Evolutionary conservation across 2,797 vertebrate genomes (phyloP), one percentile per base, ranked within the genome.

Genomic region (Lerista edwardsae): DNA sequence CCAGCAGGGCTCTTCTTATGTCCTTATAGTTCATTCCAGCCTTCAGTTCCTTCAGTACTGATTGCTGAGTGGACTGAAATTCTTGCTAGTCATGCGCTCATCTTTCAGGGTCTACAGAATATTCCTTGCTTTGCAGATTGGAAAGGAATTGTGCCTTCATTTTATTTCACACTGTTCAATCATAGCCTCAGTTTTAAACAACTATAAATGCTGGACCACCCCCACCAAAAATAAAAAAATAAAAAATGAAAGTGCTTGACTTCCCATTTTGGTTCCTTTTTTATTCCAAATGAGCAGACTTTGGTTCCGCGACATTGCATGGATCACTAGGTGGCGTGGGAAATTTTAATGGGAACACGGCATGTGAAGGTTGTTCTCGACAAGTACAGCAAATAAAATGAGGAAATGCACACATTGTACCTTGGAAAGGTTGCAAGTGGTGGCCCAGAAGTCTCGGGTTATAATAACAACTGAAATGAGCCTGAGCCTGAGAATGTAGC

Each of bases 391-490:
- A 95, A 96, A 96, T 91, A 95, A 92, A 96, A 90, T 36, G 89
- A 93, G 94, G 95, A 95, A 96, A 89, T 91, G 94, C 89, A 94
- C 94, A 94, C 88, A 93, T 82, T 93, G 95, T 94, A 93, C 93
- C 90, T 94, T 93, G 78, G 94, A 94, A 95, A 95, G 92, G 90
- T 93, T 92, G 92, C 81, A 80, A 85, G 90, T 90, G 85, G 86
- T 91, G 93, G 94, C 80, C 2, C 91, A 90, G 67, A 91, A 92
- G 90, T 87, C 93, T 92, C 90, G 93, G 95, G 96, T 96, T 96
- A 96, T 94, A 97, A 97, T 96, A 98, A 98, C 97, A 97, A 96
- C 95, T 97, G 95, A 96, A 94, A 95, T 71, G 92, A 95, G 95
- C 94, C 91, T 94, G 94, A 95, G 93, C 94, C 95, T 96, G 96